These are phyloP conservation scores for Ectemnius lituratus DNA, from an alignment of 2,888 invertebrate genomes.

Conservation along the genomic window DNA sequence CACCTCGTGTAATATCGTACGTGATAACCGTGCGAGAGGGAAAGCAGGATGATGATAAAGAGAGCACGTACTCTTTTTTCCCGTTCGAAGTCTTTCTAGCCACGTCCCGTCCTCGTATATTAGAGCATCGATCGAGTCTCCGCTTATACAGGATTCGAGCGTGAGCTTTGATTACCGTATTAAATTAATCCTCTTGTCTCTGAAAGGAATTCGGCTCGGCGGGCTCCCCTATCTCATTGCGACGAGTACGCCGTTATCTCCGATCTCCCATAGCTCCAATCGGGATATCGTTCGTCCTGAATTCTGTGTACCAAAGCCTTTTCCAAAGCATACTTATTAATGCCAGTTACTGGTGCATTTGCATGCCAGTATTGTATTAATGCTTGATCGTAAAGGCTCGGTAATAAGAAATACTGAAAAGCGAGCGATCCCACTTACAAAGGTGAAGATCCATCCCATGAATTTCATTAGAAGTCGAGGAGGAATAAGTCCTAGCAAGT, in stretches of 20 bases:
- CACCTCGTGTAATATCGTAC: conserved; percentile 28
- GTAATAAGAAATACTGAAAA: too few relatives aligned
- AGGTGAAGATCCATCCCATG: too few relatives aligned
- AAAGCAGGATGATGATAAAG: conserved; percentile 27
- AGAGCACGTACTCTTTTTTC: conserved; percentile 18
- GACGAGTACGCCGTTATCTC: neutral
- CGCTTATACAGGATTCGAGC: conserved; percentile 31
- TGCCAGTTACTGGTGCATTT: too few relatives aligned
- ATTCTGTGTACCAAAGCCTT: too few relatives aligned
- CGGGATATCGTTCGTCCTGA: too few relatives aligned
- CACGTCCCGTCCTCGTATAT: conserved; percentile 35
- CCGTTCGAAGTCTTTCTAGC: conserved; percentile 33
- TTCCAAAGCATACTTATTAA: too few relatives aligned
- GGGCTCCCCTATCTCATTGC: neutral
- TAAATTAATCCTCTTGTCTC: conserved; percentile 35
- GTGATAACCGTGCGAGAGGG: conserved; percentile 38
- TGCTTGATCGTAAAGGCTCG: too few relatives aligned
- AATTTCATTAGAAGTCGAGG: too few relatives aligned
- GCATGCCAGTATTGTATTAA: too few relatives aligned
- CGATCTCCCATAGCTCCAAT: too few relatives aligned
- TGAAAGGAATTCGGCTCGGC: conserved; percentile 6
- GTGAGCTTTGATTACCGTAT: conserved; percentile 30
- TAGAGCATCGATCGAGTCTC: conserved; percentile 37
- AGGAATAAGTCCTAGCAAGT: too few relatives aligned
- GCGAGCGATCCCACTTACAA: too few relatives aligned